Evolutionary conservation across 2,888 invertebrate genomes (phyloP), one percentile per base, ranked within the genome.

Genomic region (Synanthedon tipuliformis): DNA sequence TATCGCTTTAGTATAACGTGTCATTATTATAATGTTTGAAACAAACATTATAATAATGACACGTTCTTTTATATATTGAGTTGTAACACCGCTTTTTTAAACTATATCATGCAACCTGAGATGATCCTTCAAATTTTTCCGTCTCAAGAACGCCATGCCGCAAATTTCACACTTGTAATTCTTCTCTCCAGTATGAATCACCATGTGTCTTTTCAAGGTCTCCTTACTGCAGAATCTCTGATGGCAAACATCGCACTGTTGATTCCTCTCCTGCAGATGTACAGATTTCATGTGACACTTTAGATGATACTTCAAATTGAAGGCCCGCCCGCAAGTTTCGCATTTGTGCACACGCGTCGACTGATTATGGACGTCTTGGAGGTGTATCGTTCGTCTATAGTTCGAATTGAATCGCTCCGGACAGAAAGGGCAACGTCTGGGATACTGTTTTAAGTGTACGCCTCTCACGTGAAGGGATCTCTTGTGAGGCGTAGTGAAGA

Each of bases 81-180:
- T 27, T 2, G 2, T 8, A 8, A 0, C 10, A 5, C 10, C 8
- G 1, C 27, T 34, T 13, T 5, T 50, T 62, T 60, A 70, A 45
- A 68, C 71, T 41, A 78, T 72, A 59, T 84, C 81, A 55, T 87
- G 87, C 50, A 83, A 60, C 8, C 84, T 66, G 53, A 86, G 66
- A 67, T 88, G 88, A 51, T 85, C 83, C 55, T 80, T 82, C 55
- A 88, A 68, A 59, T 87, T 86, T 59, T 86, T 86, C 45, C 86
- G 68, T 15, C 88, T 73, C 59, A 85, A 65, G 51, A 87, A 88
- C 1, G 85, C 85, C 77, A 88, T 85, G 0, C 87, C 81, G 53
- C 90, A 90, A 2, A 88, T 73, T 51, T 88, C 82, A 53, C 90
- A 90, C 56, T 88, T 86, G 54, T 88, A 86, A 52, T 89, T 89